Evolutionary conservation across 2,113 vertebrate genomes (phyloP), one percentile per base, ranked within the genome.

Genomic region (Xenotilapia longispinis): DNA sequence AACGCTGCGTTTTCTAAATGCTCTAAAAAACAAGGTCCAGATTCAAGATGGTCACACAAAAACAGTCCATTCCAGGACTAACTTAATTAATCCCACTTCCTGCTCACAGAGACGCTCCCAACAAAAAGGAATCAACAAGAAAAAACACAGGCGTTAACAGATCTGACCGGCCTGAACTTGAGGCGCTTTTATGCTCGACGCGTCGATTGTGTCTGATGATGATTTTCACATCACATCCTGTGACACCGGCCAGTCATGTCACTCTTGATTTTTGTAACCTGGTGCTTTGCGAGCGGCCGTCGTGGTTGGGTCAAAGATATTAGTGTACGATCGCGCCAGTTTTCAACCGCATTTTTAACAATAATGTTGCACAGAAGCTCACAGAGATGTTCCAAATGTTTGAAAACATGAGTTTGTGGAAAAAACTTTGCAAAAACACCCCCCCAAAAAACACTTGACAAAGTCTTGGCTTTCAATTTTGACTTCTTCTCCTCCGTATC

Each of bases 21-120:
- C 26, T 68, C 81, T 13, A 60, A 8, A 85, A 85, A 88, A 91
- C 54, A 92, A 78, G 19, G 3, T 73, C 73, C 38, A 42, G 54
- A 82, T 68, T 73, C 49, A 75, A 87, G 82, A 83, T 60, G 85
- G 49, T n/a, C 70, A 47, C 91, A 93, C 90, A 92, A 95, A 95
- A 95, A 96, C 94, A 93, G 85, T 84, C 87, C 96, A 95, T 96
- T 95, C 96, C 87, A 90, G 10, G 6, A 36, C 82, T 92, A 89
- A 81, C 94, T 94, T 95, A 92, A 95, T 96, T 96, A 96, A 96
- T 96, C 91, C 87, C 60, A 57, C 94, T 95, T 97, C 95, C 96
- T 95, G 90, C 68, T 85, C 4, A 14, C 49, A 85, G 63, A 89
- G 79, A 93, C 89, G 57, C 93, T 95, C 91, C 91, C 94, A 87